Evolutionary conservation across 92 coral and sea anemone species (phyloP), one percentile per base, ranked within the genome.

Genomic region (Porites lobata): DNA sequence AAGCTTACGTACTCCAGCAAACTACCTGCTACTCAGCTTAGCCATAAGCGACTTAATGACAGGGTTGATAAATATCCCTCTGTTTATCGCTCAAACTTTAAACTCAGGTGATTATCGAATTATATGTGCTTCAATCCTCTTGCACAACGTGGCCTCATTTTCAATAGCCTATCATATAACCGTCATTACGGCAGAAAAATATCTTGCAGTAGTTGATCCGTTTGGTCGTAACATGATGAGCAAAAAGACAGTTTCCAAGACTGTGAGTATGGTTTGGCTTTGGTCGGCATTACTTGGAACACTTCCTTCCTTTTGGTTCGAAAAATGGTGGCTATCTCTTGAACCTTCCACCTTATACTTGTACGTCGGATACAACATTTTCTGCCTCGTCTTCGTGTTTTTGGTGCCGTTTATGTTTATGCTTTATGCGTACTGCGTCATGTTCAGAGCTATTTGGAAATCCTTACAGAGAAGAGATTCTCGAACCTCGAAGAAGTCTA

Each of bases 111-210:
- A 3, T 1, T 5, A 19, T 7, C 9, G 2, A 53, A 22, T 62
- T 47, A 8, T 43, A 8, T 38, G 79, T 14, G 53, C 74, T 19
- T 50, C 72, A 32, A 17, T 38, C 12, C 80, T 51, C 50, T 75
- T 74, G 14, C 87, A 84, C 32, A 74, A 75, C 20, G 26, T 84
- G 26, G 75, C 65, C 22, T 61, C 87, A 21, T 61, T 51, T 62
- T 84, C 87, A 24, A 72, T 75, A 7, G 87, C 80, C 21, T 84
- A 84, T n/a, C 87, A 84, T 71, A 84, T 84, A 15, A 72, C 80
- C 18, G 80, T 73, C 15, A 32, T 75, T 14, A 84, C 87, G 0
- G 65, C 57, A 6, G 87, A 84, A 9, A 84, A 84, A 61, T 84
- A 84, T 50, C 32, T 84, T 24, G 79, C 87, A 15, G 73, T 84